A percentile compares a stretch with the other conserved stretches of the same genome.
phyloP scores from a whole-genome alignment of 2,797 vertebrate genomes.

The Peromyscus nudipes region DNA sequence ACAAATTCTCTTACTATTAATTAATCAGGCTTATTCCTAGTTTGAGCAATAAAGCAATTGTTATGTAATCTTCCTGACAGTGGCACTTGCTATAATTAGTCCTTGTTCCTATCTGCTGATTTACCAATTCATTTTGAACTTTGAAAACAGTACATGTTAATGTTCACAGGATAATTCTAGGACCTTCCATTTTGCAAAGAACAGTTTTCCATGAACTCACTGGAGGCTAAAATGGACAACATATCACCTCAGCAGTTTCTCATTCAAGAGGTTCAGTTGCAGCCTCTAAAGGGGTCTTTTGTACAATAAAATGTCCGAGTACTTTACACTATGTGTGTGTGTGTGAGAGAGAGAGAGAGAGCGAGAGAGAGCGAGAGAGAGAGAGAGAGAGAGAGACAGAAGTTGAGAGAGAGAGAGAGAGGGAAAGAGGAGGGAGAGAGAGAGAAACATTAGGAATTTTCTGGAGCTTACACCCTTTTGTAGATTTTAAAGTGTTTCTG shows the following conservation, averaged over 20 bases:
- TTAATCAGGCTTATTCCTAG: neutral
- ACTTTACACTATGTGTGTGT: neutral
- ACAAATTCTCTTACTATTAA: neutral
- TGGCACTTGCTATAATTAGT: neutral
- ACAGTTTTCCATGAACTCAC: neutral
- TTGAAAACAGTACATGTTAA: neutral
- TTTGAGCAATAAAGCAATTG: neutral
- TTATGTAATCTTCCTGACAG: neutral
- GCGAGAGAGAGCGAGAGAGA: too few relatives aligned
- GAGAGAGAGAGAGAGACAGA: too few relatives aligned
- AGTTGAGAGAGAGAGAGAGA: too few relatives aligned
- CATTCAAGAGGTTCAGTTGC: neutral
- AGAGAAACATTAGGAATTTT: neutral
- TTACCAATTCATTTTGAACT: conserved; percentile 12
- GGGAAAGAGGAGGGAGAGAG: too few relatives aligned
- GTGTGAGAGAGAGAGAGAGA: too few relatives aligned
- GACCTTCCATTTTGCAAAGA: neutral
- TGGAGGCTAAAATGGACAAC: neutral
- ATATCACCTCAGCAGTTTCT: neutral
- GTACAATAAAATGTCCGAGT: conserved; percentile 18
- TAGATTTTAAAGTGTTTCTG: conserved; percentile 48
- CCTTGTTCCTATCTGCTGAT: neutral
- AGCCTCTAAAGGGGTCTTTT: neutral
- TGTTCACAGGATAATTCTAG: conserved; percentile 3
- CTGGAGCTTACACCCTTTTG: conserved; percentile 15